Evolutionary conservation across 2,797 vertebrate genomes (phyloP).

Genomic region (Sebastes reedi): DNA sequence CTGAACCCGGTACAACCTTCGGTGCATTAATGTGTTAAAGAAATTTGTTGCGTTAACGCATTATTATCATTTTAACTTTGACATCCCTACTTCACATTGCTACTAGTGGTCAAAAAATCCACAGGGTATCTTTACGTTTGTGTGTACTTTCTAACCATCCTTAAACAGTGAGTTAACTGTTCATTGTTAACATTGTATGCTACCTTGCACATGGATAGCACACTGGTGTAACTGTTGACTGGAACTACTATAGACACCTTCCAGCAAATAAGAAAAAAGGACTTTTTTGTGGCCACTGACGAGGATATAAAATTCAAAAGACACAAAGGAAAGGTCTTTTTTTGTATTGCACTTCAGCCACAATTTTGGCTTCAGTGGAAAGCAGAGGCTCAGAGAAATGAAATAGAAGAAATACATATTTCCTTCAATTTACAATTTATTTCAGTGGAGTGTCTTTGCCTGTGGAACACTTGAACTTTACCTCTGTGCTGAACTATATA

Average conservation of each 20-base stretch:
- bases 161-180: neutral
- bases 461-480: neutral
- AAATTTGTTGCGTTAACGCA: too few relatives aligned
- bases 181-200: neutral
- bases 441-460: neutral
- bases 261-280: neutral
- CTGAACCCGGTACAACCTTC: too few relatives aligned
- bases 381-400: neutral
- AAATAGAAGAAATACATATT: neutral
- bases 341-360: neutral
- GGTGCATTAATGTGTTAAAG: too few relatives aligned
- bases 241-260: neutral
- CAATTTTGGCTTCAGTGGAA: neutral
- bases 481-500: neutral
- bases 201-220: neutral
- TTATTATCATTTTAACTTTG: too few relatives aligned
- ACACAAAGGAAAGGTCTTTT: neutral
- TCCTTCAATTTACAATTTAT: neutral
- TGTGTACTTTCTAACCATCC: too few relatives aligned
- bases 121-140: too few relatives aligned
- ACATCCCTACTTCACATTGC: too few relatives aligned
- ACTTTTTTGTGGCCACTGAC: neutral
- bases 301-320: neutral
- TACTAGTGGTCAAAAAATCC: too few relatives aligned
- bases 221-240: neutral